Evolutionary conservation across 2,113 vertebrate genomes (phyloP), one percentile per base, ranked within the genome.

Genomic region (Ammodramus savannarum): DNA sequence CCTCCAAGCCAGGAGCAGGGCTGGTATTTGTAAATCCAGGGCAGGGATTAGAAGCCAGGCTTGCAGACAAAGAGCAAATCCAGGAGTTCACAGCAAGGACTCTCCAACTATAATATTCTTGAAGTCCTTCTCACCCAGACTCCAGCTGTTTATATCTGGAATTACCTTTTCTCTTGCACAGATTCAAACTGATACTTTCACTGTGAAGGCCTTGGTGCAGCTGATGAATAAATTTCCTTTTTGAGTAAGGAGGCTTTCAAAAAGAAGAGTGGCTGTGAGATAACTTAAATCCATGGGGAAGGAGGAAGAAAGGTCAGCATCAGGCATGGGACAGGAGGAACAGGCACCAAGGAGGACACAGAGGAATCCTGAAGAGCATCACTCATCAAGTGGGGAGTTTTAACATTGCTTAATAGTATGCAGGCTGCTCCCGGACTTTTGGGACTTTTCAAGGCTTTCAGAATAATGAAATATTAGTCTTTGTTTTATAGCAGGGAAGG

Each of bases 21-120:
- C 67, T 91, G 74, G 41, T 66, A 58, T 89, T 91, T 87, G 87
- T 62, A 91, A 94, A 92, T 29, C 43, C 49, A 58, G 85, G 76
- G 74, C 18, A 26, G 41, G 69, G 85, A 87, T 91, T 93, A 93
- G 74, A 79, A 94, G 26, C 66, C 84, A 92, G 84, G 57, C 49
- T 89, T 89, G 58, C 62, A 87, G 73, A 86, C 86, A 91, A 94
- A 93, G 77, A 85, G 25, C 54, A 92, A 94, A 92, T 69, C 48
- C 58, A 89, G 54, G 77, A 51, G 71, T 85, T 90, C 78, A 76
- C 69, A 86, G 74, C 74, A 83, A 95, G 63, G 41, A 62, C 51
- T 91, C 62, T 69, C 62, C 55, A 85, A 8, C 34, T 58, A 3
- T 23, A 69, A 51, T 83, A 58, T 82, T 94, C 41, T 73, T 74